phyloP scores from a whole-genome alignment of 2,888 invertebrate species.

The Apomyelois bistriatella region DNA sequence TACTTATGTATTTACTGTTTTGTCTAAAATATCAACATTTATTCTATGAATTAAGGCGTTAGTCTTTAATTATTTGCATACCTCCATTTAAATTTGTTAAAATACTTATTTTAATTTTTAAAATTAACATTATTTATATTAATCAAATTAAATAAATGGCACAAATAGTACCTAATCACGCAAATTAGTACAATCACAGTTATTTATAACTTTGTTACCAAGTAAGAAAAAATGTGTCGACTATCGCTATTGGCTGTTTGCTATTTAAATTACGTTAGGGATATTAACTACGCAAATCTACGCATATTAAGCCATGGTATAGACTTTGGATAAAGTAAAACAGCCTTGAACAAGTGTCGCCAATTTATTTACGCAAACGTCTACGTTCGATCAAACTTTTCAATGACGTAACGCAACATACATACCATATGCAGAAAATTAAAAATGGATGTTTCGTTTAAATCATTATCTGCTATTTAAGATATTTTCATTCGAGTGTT shows the following conservation, averaged over 20 bases:
- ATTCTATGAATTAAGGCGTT: too few relatives aligned
- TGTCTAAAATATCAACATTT: too few relatives aligned
- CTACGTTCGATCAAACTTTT: constrained; percentile 38
- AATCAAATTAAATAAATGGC: constrained; percentile 25
- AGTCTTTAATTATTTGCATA: too few relatives aligned
- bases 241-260: neutral
- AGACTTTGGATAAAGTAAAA: constrained; percentile 40
- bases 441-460: neutral
- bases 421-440: constrained; percentile 9
- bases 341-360: constrained; percentile 55
- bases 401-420: constrained; percentile 45
- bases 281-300: neutral
- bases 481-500: too few relatives aligned
- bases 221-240: neutral
- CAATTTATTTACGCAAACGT: constrained; percentile 53
- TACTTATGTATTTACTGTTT: too few relatives aligned
- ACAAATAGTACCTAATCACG: neutral
- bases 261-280: neutral
- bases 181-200: neutral
- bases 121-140: constrained; percentile 10
- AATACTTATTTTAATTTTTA: too few relatives aligned
- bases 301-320: neutral
- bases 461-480: neutral
- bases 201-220: constrained; percentile 1
- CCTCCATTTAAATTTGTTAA: too few relatives aligned